These are phyloP conservation scores for Camponotus floridanus DNA, from an alignment of 1,140 invertebrate genomes.

Conservation along the genomic window DNA sequence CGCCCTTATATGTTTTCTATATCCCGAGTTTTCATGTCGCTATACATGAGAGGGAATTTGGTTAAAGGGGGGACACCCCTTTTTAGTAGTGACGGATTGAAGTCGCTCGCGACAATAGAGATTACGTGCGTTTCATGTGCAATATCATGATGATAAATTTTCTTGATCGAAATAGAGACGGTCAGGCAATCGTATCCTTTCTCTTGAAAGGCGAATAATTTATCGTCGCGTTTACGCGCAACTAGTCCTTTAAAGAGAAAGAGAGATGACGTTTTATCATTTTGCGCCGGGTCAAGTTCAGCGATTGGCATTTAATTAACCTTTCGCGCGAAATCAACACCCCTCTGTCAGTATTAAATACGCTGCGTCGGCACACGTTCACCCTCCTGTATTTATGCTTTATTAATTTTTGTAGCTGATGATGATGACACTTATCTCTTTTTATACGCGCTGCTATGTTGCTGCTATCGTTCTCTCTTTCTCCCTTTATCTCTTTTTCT, in stretches of 20 bases:
- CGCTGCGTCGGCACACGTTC: neutral
- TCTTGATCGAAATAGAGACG: neutral
- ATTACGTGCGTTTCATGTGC: neutral
- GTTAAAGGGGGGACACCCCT: conserved; percentile 46
- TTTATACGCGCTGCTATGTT: conserved; percentile 36
- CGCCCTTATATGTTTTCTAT: conserved; percentile 77
- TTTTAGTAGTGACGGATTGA: conserved; percentile 51
- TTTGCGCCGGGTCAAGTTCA: conserved; percentile 6
- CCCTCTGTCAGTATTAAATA: conserved; percentile 18
- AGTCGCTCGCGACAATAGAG: conserved; percentile 32
- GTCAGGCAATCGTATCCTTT: neutral
- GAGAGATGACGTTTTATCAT: neutral
- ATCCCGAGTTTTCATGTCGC: conserved; percentile 64
- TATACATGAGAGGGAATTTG: conserved; percentile 45
- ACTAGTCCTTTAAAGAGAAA: neutral
- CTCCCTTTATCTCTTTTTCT: too few relatives aligned
- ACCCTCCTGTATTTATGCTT: conserved; percentile 12
- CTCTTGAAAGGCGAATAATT: neutral
- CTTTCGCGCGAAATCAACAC: conserved; percentile 52
- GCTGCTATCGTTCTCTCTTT: conserved; percentile 54
- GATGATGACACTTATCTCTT: conserved; percentile 11
- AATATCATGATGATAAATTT: neutral
- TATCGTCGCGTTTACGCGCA: neutral
- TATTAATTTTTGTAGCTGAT: conserved; percentile 51
- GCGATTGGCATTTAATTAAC: conserved; percentile 51